These are phyloP conservation scores for Folsomia manolachei DNA, from an alignment of 2,888 invertebrate species.

Conservation along the genomic window DNA sequence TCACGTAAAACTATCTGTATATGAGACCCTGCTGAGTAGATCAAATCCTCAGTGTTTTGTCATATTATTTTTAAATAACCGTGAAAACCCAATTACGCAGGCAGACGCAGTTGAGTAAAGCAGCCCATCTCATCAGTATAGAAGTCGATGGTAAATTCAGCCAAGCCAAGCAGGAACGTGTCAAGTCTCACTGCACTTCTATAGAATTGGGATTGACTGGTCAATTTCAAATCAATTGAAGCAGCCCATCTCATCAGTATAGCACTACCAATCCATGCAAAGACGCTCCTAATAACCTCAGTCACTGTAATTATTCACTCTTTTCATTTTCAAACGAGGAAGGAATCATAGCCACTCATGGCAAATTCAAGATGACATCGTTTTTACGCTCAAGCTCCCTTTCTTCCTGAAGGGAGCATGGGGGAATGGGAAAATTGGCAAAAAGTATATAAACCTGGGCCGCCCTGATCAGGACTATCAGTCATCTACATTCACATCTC, in stretches of 20 bases:
- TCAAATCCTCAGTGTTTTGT: constrained; percentile 13
- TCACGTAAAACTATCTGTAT: no score
- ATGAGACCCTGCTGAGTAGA: constrained; percentile 6
- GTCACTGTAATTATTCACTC: not conserved
- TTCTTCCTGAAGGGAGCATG: constrained; percentile 48
- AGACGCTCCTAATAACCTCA: not conserved
- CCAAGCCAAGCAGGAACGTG: not conserved
- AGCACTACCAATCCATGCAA: not conserved
- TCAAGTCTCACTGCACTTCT: constrained; percentile 12
- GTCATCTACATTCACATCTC: constrained; percentile 1
- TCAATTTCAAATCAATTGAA: constrained; percentile 24
- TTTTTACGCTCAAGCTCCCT: constrained; percentile 50
- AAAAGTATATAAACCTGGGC: constrained; percentile 44
- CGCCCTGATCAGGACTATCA: not conserved
- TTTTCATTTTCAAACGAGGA: constrained; percentile 40
- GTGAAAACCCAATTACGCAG: constrained; percentile 21
- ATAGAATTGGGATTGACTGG: constrained; percentile 17
- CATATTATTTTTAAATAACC: constrained; percentile 20
- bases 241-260: no score
- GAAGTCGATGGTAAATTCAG: not conserved
- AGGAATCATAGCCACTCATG: constrained; percentile 38
- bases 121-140: no score
- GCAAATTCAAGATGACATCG: constrained; percentile 49
- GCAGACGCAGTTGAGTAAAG: constrained; percentile 19
- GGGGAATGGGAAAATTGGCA: constrained; percentile 30